Percentiles rank a stretch among this genome's conserved stretches.
phyloP scores from a whole-genome alignment of 1,140 invertebrate genomes.

The Sycobia sp. region DNA sequence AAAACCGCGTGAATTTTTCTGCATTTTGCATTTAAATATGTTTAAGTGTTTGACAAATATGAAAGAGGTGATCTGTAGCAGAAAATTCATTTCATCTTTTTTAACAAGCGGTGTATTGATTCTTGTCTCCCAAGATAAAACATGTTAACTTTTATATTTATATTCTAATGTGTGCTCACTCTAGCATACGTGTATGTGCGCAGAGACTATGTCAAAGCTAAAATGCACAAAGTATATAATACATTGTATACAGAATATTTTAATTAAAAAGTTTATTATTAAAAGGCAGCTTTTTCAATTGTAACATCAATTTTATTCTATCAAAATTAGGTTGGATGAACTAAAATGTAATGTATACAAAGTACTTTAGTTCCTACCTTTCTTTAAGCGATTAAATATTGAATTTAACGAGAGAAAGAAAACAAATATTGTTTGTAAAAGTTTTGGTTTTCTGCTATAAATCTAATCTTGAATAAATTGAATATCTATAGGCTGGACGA shows the following conservation, averaged over 20 bases:
- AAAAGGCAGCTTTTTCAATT: slow-evolving; percentile 2
- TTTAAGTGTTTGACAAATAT: background rate
- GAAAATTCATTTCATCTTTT: slow-evolving; percentile 37
- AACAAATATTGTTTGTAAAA: slow-evolving; percentile 8
- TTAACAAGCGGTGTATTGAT: slow-evolving; percentile 29
- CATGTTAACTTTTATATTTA: background rate
- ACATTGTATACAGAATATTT: too few species aligned
- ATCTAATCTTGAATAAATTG: slow-evolving; percentile 35
- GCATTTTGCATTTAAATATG: background rate
- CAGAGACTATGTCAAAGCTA: background rate
- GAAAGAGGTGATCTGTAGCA: slow-evolving; percentile 32
- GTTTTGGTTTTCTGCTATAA: slow-evolving; percentile 45
- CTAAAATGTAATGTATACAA: background rate
- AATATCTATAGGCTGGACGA: background rate
- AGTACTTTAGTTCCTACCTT: slow-evolving; percentile 16
- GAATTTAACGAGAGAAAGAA: background rate
- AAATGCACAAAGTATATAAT: background rate
- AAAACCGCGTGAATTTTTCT: background rate
- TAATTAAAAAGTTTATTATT: background rate
- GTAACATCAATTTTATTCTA: background rate
- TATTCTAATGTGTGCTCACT: too few species aligned
- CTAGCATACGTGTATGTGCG: too few species aligned
- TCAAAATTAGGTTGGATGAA: background rate
- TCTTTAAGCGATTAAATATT: background rate
- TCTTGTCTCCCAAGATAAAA: background rate